phyloP scores from a whole-genome alignment of 2,113 vertebrate genomes.

The Otocyon megalotis region DNA sequence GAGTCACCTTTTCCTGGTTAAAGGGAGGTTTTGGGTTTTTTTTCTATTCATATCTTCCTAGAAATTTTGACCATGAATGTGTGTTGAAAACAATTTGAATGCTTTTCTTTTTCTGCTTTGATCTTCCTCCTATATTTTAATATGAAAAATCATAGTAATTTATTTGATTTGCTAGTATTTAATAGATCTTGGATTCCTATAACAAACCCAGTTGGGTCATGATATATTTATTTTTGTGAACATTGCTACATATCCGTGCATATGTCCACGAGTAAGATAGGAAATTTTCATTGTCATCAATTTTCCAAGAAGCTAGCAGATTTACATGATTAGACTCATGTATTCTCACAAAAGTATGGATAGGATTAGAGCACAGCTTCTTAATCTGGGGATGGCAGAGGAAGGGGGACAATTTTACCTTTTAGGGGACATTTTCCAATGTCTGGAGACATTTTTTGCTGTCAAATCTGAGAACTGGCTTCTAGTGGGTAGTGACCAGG shows the following conservation, averaged over 20 bases:
- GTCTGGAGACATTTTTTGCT: background rate
- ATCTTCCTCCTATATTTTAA: background rate
- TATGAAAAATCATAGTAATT: background rate
- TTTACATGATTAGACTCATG: background rate
- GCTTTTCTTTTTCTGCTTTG: background rate
- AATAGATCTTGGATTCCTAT: constrained; percentile 16
- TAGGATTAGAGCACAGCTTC: background rate
- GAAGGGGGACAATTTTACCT: background rate
- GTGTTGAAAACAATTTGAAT: constrained; percentile 21
- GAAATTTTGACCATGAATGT: background rate
- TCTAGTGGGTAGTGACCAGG: background rate
- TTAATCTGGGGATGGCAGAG: background rate
- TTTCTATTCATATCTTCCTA: background rate
- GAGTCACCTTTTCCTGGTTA: background rate
- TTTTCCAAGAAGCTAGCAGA: constrained; percentile 8
- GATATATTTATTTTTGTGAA: background rate
- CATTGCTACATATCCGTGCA: background rate
- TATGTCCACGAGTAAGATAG: background rate
- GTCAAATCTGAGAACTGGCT: background rate
- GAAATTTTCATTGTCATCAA: background rate
- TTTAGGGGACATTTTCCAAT: background rate
- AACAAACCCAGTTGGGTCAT: background rate
- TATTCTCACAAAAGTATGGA: background rate
- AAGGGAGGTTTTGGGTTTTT: background rate
- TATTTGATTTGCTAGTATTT: background rate